Percentiles rank a stretch among this genome's conserved stretches.
Conservation (phyloP, 2,888 invertebrate genomes). For the Lysandra bellargus region DNA sequence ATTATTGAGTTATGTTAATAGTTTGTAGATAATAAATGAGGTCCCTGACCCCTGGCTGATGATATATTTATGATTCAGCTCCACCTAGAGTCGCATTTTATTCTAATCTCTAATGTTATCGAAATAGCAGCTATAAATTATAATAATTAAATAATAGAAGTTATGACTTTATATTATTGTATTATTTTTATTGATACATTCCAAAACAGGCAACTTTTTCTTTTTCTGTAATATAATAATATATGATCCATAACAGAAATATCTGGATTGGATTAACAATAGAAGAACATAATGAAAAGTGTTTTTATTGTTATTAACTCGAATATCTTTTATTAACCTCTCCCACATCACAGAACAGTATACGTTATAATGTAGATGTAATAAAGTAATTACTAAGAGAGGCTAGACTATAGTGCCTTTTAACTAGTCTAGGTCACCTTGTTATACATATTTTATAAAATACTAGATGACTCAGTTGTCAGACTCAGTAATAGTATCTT, state of each 20-base stretch:
- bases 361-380: no score
- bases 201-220: neutral
- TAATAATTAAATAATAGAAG: neutral
- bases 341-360: no score
- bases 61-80: neutral
- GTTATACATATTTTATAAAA: no score
- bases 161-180: neutral
- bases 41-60: constrained; percentile 56
- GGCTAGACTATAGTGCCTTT: no score
- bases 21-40: constrained; percentile 66
- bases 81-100: neutral
- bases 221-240: neutral
- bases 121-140: neutral
- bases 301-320: no score
- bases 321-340: no score
- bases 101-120: neutral
- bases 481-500: no score
- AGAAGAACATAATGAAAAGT: no score
- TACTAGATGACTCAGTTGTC: no score
- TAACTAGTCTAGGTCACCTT: no score
- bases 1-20: constrained; percentile 57
- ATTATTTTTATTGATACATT: neutral
- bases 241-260: neutral
- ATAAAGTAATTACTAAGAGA: no score
- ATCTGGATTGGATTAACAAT: neutral